phyloP scores from a whole-genome alignment of 2,113 vertebrate species.

The Myodes glareolus region DNA sequence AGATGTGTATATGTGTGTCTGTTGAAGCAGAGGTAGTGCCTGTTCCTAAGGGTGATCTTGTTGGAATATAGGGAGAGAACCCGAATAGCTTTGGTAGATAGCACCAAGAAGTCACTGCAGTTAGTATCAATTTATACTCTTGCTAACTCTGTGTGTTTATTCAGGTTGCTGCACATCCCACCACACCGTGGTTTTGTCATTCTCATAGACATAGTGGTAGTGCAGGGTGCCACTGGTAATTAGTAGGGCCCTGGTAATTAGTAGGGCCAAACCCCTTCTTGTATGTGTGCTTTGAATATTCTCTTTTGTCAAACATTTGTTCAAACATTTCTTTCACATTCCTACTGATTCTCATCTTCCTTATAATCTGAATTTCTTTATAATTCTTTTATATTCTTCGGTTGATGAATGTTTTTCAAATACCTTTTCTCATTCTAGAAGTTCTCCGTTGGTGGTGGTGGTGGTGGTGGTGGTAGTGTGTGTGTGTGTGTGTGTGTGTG shows the following conservation, averaged over 20 bases:
- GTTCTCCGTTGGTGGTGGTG: not conserved
- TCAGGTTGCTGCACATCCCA: not conserved
- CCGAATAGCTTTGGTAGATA: not conserved
- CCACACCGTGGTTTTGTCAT: not conserved
- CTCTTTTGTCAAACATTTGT: slow-evolving; percentile 1
- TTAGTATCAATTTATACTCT: not conserved
- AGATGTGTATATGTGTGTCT: not conserved
- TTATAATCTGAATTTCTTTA: not conserved
- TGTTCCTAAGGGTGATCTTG: not conserved
- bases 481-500: not conserved
- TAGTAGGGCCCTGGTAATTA: not conserved
- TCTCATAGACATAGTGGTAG: no score
- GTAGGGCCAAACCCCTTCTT: not conserved
- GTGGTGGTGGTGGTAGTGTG: no score
- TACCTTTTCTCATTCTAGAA: not conserved
- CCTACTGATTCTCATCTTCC: not conserved
- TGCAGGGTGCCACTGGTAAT: not conserved
- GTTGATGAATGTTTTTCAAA: not conserved
- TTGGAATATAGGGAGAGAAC: not conserved
- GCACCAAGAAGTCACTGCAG: not conserved
- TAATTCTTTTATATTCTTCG: not conserved
- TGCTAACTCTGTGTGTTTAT: not conserved
- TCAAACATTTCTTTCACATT: not conserved
- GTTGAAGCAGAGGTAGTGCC: not conserved
- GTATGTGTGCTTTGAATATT: not conserved